Conservation (phyloP, 2,888 invertebrate species). For the Isoperla grammatica region DNA sequence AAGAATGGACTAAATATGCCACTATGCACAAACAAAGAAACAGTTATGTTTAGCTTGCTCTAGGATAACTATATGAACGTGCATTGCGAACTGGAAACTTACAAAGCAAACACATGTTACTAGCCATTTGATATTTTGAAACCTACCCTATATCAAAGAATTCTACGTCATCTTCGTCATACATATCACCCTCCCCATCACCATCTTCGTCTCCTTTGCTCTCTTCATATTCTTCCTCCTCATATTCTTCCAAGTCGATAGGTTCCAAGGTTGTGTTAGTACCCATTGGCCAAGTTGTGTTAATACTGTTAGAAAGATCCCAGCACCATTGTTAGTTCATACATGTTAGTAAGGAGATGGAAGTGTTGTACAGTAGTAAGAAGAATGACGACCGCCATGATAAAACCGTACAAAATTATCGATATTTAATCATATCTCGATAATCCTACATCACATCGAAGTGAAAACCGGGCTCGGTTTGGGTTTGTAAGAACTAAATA, state of each 20-base stretch:
- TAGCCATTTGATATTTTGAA: background rate
- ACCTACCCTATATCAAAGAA: conserved; percentile 33
- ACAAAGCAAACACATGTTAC: no score
- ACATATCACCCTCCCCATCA: conserved; percentile 29
- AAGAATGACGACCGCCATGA: conserved; percentile 30
- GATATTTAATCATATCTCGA: no score
- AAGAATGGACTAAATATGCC: no score
- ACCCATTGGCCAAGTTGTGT: conserved; percentile 33
- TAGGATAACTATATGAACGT: no score
- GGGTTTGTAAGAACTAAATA: no score
- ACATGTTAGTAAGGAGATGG: conserved; percentile 29
- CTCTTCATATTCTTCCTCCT: conserved; percentile 34
- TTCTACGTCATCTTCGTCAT: conserved; percentile 32
- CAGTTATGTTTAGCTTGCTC: no score
- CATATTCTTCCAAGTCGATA: conserved; percentile 33
- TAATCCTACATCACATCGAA: no score
- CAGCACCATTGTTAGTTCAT: conserved; percentile 44
- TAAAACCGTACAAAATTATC: no score
- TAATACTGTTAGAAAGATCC: conserved; percentile 40
- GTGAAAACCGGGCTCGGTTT: no score
- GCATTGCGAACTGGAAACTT: no score
- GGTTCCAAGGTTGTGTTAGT: background rate
- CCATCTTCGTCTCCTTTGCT: conserved; percentile 31
- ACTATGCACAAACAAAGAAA: no score
- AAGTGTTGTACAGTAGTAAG: conserved; percentile 1